Percentiles rank a stretch among this genome's conserved stretches.
These are phyloP conservation scores for Tapirus terrestris DNA, from an alignment of 2,113 vertebrate genomes.

Conservation along the genomic window DNA sequence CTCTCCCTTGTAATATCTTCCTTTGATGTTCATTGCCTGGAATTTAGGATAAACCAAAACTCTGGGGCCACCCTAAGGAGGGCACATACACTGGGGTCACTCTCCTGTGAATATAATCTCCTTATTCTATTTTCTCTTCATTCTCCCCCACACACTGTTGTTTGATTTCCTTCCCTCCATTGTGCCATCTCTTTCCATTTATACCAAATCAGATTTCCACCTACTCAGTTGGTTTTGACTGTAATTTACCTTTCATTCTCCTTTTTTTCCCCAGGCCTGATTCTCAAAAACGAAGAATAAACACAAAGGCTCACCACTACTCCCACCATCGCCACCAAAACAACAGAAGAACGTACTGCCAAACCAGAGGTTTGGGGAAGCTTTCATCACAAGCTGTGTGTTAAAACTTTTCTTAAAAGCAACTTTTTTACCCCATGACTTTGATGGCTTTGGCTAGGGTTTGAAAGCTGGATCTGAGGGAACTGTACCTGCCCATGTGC, in stretches of 20 bases:
- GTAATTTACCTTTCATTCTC: slow-evolving; percentile 15
- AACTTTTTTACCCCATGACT: neutral
- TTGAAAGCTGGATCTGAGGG: neutral
- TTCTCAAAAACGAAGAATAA: slow-evolving; percentile 36
- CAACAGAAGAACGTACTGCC: neutral
- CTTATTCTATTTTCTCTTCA: neutral
- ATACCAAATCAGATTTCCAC: neutral
- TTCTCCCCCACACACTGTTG: neutral
- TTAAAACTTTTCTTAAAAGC: neutral
- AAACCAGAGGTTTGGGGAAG: neutral
- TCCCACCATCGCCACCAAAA: neutral
- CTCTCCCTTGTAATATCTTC: neutral
- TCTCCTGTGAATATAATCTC: neutral
- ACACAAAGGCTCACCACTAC: neutral
- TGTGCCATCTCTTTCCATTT: neutral
- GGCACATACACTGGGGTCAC: neutral
- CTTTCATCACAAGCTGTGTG: neutral
- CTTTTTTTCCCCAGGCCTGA: neutral
- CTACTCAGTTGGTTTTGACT: neutral
- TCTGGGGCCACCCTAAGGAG: neutral
- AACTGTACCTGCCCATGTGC: neutral
- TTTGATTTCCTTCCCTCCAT: neutral
- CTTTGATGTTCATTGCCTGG: neutral
- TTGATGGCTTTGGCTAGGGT: neutral
- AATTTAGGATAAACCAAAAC: neutral